These are phyloP conservation scores for Eutrigla gurnardus DNA, from an alignment of 2,797 vertebrate species.

Conservation along the genomic window DNA sequence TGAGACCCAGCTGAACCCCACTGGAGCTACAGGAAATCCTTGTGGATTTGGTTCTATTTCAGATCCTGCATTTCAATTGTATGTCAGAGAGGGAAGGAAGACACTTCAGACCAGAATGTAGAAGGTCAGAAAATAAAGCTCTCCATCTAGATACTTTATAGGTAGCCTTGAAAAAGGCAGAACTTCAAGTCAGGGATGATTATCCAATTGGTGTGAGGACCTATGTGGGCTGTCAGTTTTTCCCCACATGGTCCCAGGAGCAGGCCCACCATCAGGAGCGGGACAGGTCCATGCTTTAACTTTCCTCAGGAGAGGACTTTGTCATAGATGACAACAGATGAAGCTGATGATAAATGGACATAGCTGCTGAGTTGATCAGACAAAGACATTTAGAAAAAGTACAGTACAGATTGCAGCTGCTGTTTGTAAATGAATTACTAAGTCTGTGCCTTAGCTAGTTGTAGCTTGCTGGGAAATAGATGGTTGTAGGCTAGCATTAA, in stretches of 20 bases:
- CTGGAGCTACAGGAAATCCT: slow-evolving; percentile 11
- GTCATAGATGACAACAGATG: background rate
- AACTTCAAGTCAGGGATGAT: background rate
- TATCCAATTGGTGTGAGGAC: slow-evolving; percentile 6
- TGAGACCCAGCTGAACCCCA: slow-evolving; percentile 18
- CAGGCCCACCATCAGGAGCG: background rate
- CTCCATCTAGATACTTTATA: background rate
- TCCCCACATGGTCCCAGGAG: slow-evolving; percentile 5
- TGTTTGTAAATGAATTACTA: background rate
- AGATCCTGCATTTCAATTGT: slow-evolving; percentile 3
- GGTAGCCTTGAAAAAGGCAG: slow-evolving; percentile 10
- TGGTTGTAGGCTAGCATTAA: background rate
- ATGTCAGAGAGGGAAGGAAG: slow-evolving; percentile 15
- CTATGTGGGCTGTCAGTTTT: slow-evolving; percentile 4
- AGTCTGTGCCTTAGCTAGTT: background rate
- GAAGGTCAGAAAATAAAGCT: background rate
- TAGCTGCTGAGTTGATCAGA: background rate
- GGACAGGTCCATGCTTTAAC: background rate
- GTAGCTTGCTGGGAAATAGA: background rate
- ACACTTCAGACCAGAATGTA: slow-evolving; percentile 1
- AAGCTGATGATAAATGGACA: background rate
- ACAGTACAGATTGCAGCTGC: background rate
- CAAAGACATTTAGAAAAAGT: background rate
- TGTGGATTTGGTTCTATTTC: slow-evolving; percentile 7
- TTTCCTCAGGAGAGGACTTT: background rate